Evolutionary conservation across 2,797 vertebrate genomes (phyloP), one percentile per base, ranked within the genome.

Genomic region (Melanotaenia boesemani): DNA sequence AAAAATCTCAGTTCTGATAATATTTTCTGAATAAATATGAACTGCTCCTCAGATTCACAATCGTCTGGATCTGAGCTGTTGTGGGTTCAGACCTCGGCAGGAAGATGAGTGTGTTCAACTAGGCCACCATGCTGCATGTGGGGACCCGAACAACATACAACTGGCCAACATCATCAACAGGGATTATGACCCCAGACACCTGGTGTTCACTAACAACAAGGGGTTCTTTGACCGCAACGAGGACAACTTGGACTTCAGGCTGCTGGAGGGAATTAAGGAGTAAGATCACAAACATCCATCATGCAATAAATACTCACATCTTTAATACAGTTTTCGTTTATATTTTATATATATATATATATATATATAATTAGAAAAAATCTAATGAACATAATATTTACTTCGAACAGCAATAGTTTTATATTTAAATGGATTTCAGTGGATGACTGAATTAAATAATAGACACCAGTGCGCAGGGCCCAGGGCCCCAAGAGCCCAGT

Each of bases 211-310:
- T 82, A 86, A 94, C 92, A 99, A 99, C 88, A 96, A 96, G 65
- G 96, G 96, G 1, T 98, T 95, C 92, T 99, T 99, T 72, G 97
- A 98, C 86, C 95, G 97, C 85, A 97, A 96, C 0, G 97, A 98
- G 87, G 97, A 97, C 89, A 99, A 99, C 89, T 91, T 99, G 74
- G 95, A 99, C 91, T 98, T 98, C 92, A 96, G 95, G 89, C 93
- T 99, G 36, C 86, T 99, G 52, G 93, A 96, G 68, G 98, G 98
- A 90, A 98, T 99, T 82, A 95, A 95, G 85, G 98, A 98, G 98
- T 99, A 90, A 95, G 97, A 95, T 39, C 56, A 37, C 2, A 59
- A 6, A 63, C 4, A 39, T 62, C 6, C 24, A 9, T 63, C 13
- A 48, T 34, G 1, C 34, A 2, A 24, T 26, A 24, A 54, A 41